A percentile compares a stretch with the other conserved stretches of the same genome.
Evolutionary conservation across 37 sponge, comb jelly and placozoan species (phyloP).

Genomic region (Corticium candelabrum): DNA sequence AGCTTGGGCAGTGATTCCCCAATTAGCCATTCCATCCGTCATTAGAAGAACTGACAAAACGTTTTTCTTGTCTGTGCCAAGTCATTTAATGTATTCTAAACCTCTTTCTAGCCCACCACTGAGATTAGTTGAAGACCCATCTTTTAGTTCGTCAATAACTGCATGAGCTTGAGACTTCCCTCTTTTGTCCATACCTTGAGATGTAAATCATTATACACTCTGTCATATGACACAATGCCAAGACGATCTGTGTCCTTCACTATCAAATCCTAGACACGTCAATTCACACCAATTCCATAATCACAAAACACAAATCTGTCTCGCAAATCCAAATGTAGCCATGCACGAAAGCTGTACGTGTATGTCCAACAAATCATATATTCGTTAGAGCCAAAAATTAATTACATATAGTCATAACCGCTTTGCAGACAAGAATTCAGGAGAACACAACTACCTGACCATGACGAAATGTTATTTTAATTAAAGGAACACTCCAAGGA

Average conservation of each 20-base stretch:
- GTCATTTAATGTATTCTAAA: conserved; percentile 38
- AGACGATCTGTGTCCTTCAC: conserved; percentile 70
- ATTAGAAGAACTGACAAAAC: conserved; percentile 81
- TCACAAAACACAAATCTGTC: no score
- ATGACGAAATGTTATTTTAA: no score
- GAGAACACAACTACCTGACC: no score
- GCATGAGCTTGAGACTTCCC: conserved; percentile 47
- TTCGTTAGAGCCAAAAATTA: no score
- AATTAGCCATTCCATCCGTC: conserved; percentile 81
- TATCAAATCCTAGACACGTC: no score
- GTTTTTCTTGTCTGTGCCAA: conserved; percentile 24
- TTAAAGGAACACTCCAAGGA: no score
- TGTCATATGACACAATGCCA: conserved; percentile 68
- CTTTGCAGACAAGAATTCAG: no score
- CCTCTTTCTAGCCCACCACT: conserved; percentile 78
- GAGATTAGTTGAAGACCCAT: conserved; percentile 61
- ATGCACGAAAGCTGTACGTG: no score
- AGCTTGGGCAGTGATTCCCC: conserved; percentile 35
- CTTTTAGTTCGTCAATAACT: conserved; percentile 31
- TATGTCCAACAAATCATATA: no score
- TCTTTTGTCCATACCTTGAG: conserved; percentile 51
- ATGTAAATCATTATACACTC: conserved; percentile 35
- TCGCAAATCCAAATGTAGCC: no score
- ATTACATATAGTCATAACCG: no score
- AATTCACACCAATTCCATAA: no score